Base-by-base conservation (phyloP, 1,140 invertebrate species). In the Drosophila persimilis region DNA sequence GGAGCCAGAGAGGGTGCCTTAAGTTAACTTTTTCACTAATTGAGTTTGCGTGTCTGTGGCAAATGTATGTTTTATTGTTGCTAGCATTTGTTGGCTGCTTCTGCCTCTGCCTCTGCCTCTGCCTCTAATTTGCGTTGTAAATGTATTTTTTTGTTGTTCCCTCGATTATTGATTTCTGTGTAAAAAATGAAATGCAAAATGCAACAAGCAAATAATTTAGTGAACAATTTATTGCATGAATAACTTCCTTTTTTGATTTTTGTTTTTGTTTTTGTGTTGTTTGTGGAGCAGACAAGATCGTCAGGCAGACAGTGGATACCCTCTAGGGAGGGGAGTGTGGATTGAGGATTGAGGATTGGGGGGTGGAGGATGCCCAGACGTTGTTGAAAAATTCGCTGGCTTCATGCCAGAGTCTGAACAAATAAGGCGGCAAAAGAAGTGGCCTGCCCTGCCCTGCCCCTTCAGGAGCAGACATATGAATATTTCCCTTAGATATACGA, bases 31-130 rank as follows among this genome's bases (percentile, higher is more conserved):
- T 45, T 53, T 63, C 76, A 80, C 81, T 85, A 85, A 85, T 85
- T 85, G 81, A 81, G 77, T 88, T 85, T 85, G 81, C 81, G 81
- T 85, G 81, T 85, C 70, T 81, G 63, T 57, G 78, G 73, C 73
- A 61, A 77, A 71, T 86, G 64, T 74, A 66, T 73, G 35, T 75
- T 80, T 64, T 80, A 45, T 61, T 61, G 50, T 57, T 44, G 41
- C 46, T 63, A 13, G 9, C n/a, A 39, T 22, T 71, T 51, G 51
- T 31, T 57, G 65, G 55, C 60, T 22, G 13, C n/a, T 5, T 26
- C 24, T 5, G 9, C 39, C 22, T 71, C 55, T 72, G 13, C n/a
- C 24, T 26, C 24, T 5, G 13, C n/a, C 24, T 26, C 24, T 5
- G 9, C 39, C 22, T 71, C 55, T 72, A 61, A 60, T 72, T 72